A percentile compares a stretch with the other conserved stretches of the same genome.
phyloP scores from a whole-genome alignment of 2,888 invertebrate genomes.

The Lasioglossum figueresi region DNA sequence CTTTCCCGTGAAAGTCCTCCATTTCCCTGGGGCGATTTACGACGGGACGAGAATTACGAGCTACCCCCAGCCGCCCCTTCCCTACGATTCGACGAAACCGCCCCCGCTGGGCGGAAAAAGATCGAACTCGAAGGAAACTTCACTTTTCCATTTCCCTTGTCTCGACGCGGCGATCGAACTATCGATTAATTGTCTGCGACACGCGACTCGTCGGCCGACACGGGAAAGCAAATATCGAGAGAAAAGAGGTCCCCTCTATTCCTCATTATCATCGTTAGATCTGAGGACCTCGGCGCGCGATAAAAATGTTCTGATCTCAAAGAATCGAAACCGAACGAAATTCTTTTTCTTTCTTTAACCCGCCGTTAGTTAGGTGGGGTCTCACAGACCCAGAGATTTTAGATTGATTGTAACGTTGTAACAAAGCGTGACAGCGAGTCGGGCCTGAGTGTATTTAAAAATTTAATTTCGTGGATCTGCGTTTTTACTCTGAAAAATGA shows the following conservation, averaged over 20 bases:
- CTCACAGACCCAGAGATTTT: too few relatives aligned
- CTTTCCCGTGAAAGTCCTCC: conserved; percentile 23
- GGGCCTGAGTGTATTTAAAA: too few relatives aligned
- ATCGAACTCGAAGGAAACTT: conserved; percentile 33
- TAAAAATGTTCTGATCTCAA: background rate
- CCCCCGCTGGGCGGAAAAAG: background rate
- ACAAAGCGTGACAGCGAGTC: too few relatives aligned
- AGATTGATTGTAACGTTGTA: too few relatives aligned
- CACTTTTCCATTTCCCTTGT: background rate
- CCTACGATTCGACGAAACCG: conserved; percentile 6
- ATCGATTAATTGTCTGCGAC: conserved; percentile 58
- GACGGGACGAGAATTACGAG: conserved; percentile 34
- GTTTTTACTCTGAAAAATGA: too few relatives aligned
- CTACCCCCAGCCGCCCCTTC: background rate
- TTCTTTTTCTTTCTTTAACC: background rate
- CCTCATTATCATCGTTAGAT: background rate
- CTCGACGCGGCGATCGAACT: background rate
- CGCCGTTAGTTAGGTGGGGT: too few relatives aligned
- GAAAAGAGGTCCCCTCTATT: background rate
- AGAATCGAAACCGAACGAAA: background rate
- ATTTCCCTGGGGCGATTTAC: conserved; percentile 36
- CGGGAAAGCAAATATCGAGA: background rate
- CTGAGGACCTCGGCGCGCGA: background rate
- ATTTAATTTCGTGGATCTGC: too few relatives aligned
- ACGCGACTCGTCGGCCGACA: conserved; percentile 59